Conservation (phyloP, 2,113 vertebrate genomes). For the Dipodomys spectabilis region DNA sequence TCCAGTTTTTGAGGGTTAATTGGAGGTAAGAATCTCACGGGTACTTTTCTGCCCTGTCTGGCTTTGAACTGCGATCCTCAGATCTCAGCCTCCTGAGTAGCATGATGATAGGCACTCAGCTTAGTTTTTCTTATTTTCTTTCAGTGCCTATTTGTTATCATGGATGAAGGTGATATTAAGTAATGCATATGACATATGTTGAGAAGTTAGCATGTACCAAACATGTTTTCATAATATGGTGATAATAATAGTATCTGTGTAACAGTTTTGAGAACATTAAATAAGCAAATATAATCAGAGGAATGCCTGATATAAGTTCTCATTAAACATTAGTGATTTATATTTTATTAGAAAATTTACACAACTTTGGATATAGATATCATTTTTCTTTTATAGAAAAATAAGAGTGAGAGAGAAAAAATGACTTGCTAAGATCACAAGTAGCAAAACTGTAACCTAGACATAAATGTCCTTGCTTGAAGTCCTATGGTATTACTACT, state of each 20-base stretch:
- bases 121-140: background rate
- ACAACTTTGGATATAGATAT: conserved; percentile 11
- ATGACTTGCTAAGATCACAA: conserved; percentile 43
- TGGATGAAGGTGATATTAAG: conserved; percentile 47
- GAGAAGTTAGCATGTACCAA: background rate
- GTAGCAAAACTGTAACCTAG: conserved; percentile 27
- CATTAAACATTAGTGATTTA: conserved; percentile 42
- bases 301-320: conserved; percentile 39
- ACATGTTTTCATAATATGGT: conserved; percentile 32
- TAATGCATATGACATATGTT: conserved; percentile 5
- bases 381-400: conserved; percentile 40
- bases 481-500: conserved; percentile 10
- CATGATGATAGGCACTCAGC: too few relatives aligned
- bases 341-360: conserved; percentile 63
- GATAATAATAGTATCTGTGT: background rate
- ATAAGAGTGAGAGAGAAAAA: conserved; percentile 50
- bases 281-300: conserved; percentile 26
- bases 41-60: too few relatives aligned
- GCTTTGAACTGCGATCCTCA: too few relatives aligned
- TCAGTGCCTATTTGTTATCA: background rate
- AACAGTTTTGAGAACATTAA: conserved; percentile 47
- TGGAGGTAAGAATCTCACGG: too few relatives aligned
- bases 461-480: conserved; percentile 42
- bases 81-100: too few relatives aligned
- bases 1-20: too few relatives aligned